These are phyloP conservation scores for Virgularia gustaviana DNA, from an alignment of 92 coral and sea anemone genomes.

Conservation along the genomic window DNA sequence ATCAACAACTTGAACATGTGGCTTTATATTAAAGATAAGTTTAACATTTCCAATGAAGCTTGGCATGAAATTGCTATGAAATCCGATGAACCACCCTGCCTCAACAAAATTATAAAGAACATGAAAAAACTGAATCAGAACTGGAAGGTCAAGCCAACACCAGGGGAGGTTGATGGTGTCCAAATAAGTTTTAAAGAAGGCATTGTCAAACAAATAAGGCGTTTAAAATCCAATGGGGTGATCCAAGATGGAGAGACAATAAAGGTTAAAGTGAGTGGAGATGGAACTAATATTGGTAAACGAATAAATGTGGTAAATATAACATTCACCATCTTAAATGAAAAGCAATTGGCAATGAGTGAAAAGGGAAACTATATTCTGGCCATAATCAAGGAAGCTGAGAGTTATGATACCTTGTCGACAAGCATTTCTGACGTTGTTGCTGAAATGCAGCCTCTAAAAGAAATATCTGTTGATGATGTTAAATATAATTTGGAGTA, in stretches of 20 bases:
- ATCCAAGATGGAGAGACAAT: not conserved
- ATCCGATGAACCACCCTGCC: conserved; percentile 27
- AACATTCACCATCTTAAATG: conserved; percentile 10
- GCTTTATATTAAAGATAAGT: conserved; percentile 55
- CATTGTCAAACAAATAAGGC: conserved; percentile 24
- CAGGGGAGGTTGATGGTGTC: conserved; percentile 46
- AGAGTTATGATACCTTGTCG: conserved; percentile 49
- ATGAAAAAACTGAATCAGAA: conserved; percentile 38
- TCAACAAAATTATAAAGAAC: not conserved
- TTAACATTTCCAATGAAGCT: conserved; percentile 52
- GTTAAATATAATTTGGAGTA: conserved; percentile 46
- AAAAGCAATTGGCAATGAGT: conserved; percentile 11
- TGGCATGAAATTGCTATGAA: conserved; percentile 63
- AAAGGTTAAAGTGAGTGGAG: conserved; percentile 31
- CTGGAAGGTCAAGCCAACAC: conserved; percentile 48
- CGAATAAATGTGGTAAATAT: not conserved
- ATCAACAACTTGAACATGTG: conserved; percentile 46
- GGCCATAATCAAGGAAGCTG: conserved; percentile 41
- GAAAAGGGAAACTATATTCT: conserved; percentile 13
- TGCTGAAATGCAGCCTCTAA: conserved; percentile 49
- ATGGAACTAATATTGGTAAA: conserved; percentile 17
- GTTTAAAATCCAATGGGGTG: not conserved
- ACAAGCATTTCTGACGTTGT: conserved; percentile 47
- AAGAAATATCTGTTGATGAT: conserved; percentile 47
- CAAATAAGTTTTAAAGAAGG: conserved; percentile 43